Base-by-base conservation (phyloP, 2,797 vertebrate species). In the Hozukius guyotensis region DNA sequence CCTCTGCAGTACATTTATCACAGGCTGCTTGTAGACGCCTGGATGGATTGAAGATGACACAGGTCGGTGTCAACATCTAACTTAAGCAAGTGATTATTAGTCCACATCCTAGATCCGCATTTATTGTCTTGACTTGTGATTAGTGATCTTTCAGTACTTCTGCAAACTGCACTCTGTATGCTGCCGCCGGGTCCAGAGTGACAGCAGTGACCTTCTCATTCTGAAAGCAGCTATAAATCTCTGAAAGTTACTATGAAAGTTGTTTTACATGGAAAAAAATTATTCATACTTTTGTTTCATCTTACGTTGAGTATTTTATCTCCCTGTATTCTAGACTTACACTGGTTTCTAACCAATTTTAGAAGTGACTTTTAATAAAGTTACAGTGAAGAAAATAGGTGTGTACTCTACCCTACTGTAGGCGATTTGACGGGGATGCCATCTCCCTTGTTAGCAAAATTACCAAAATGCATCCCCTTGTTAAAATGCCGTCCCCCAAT, bases 191-290 rank as follows among this genome's bases (percentile, higher is more conserved):
- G 2, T 34, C 62, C 11, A 42, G 32, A 53, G 70, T 25, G 18
- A 64, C 5, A 38, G 12, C 29, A 38, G 14, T 68, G 25, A 74
- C 66, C 72, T 80, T 87, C 16, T 32, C 20, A n/a, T 25, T 68
- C 8, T 53, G 6, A 84, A 70, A 77, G 42, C 24, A 63, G 61
- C 32, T 22, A 82, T 81, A 38, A 46, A 83, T 71, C 62, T 78
- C 16, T 31, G 20, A 14, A 27, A 38, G 31, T 70, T 29, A 69
- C 20, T 8, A n/a, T 36, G 7, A 52, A 78, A 8, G 24, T 24
- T 52, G 4, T 10, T 55, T 20, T 61, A 9, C 6, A 20, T 46
- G 9, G 16, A 25, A 57, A 61, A 36, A 62, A 25, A 49, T n/a
- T 0, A 76, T 6, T 24, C 6, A 20, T 49, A 5, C 29, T 24